Evolutionary conservation across 92 coral and sea anemone species (phyloP), one percentile per base, ranked within the genome.

Genomic region (Parazoanthus swiftii): DNA sequence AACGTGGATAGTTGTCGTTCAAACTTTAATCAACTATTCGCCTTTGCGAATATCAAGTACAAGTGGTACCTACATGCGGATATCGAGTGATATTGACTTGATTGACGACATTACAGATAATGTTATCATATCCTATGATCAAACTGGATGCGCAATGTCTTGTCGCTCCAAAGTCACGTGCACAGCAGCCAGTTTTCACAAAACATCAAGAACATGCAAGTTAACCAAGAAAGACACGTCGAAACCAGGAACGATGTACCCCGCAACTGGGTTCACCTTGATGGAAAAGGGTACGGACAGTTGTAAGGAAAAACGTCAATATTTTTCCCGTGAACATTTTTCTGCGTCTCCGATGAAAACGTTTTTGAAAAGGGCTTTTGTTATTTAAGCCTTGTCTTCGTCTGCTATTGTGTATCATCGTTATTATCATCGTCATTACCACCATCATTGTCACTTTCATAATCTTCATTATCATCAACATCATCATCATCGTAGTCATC

Each of bases 51-150:
- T 67, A 29, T 67, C 73, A 67, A 67, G 73, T 67, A 6, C 73
- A 78, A 78, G 36, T 43, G 82, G 26, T n/a, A 42, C 66, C 38
- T 78, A 78, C 82, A 46, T 78, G 82, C 13, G 29, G 66, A 78
- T 78, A 48, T 18, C 82, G 16, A 50, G 63, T 44, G 82, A 78
- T 78, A 23, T 78, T 36, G 35, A 38, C 42, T 3, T 78, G 21
- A 4, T 3, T 0, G 66, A 78, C 66, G 13, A n/a, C 66, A 51
- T 4, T 20, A 23, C 37, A 1, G 82, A 78, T 26, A 46, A 18
- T 18, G 82, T 46, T 23, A 29, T 25, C 15, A 50, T 0, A 23
- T 3, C 21, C 82, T 9, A 3, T 16, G 35, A 48, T 50, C 65
- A 78, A 21, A 23, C 8, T 33, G 82, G 11, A 25, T 78, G 82